These are phyloP conservation scores for Podilymbus podiceps DNA, from an alignment of 2,113 vertebrate genomes.

Conservation along the genomic window DNA sequence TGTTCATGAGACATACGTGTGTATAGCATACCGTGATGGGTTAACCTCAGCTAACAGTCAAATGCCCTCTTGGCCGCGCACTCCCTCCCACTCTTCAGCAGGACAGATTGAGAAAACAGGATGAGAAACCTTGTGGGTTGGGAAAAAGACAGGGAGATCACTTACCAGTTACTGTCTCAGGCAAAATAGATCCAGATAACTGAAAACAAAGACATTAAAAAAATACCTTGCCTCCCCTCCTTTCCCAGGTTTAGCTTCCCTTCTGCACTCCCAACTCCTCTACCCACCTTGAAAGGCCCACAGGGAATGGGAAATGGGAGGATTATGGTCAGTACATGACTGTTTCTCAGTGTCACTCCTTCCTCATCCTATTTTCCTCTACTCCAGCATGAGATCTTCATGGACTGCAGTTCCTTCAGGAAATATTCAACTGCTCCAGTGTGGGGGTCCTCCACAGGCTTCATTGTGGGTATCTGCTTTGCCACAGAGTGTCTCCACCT, in stretches of 20 bases:
- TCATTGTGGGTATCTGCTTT: neutral
- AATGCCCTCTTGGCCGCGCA: rapidly evolving
- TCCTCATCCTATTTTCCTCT: neutral
- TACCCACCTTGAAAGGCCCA: neutral
- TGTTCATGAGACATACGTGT: neutral
- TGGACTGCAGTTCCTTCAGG: neutral
- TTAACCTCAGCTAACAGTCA: neutral
- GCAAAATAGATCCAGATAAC: neutral
- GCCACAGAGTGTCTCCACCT: neutral
- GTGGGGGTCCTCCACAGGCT: neutral
- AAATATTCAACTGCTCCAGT: neutral
- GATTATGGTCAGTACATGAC: rapidly evolving
- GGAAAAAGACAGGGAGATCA: neutral
- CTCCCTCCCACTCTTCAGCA: rapidly evolving
- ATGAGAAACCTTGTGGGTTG: neutral
- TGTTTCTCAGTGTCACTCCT: rapidly evolving
- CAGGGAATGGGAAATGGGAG: rapidly evolving
- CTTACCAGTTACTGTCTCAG: neutral
- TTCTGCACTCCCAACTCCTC: neutral
- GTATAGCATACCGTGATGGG: rapidly evolving
- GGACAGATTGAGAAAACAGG: neutral
- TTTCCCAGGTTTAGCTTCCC: neutral
- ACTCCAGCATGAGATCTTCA: neutral
- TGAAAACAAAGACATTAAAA: neutral
- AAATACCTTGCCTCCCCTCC: rapidly evolving